phyloP scores from a whole-genome alignment of 2,113 vertebrate species.

The Nothobranchius kuhntae region DNA sequence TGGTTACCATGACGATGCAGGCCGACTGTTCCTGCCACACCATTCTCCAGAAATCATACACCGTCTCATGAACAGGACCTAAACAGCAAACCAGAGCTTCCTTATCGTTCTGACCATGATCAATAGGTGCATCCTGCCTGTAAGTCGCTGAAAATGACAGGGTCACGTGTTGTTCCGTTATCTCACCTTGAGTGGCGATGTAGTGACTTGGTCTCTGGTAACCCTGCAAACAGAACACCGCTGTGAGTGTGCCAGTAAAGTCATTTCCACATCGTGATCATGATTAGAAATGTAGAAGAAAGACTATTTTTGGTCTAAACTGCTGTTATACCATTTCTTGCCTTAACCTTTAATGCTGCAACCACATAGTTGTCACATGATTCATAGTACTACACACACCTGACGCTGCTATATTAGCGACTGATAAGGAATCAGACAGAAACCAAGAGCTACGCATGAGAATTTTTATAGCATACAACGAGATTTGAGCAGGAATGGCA shows the following conservation, averaged over 20 bases:
- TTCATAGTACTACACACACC: background rate
- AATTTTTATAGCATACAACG: slow-evolving; percentile 22
- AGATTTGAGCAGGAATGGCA: slow-evolving; percentile 22
- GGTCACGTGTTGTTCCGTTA: no score
- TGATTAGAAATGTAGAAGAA: no score
- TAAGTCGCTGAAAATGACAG: no score
- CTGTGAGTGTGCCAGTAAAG: slow-evolving; percentile 1
- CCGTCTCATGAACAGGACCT: slow-evolving; percentile 98
- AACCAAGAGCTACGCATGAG: background rate
- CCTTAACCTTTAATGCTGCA: no score
- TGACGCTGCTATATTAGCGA: slow-evolving; percentile 8
- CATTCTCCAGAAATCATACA: slow-evolving; percentile 99
- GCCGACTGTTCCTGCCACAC: slow-evolving; percentile 99
- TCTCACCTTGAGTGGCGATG: slow-evolving; percentile 97
- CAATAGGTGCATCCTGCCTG: no score
- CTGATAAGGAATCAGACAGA: slow-evolving; percentile 1
- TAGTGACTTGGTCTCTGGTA: slow-evolving; percentile 99
- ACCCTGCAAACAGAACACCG: slow-evolving; percentile 82
- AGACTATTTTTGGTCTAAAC: no score
- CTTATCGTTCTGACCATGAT: background rate
- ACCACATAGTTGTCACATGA: no score
- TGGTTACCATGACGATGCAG: slow-evolving; percentile 98
- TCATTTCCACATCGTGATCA: no score
- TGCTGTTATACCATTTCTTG: no score
- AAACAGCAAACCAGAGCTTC: slow-evolving; percentile 2